A percentile compares a stretch with the other conserved stretches of the same genome.
Conservation (phyloP, 2,797 vertebrate species). For the Spinus pinus region DNA sequence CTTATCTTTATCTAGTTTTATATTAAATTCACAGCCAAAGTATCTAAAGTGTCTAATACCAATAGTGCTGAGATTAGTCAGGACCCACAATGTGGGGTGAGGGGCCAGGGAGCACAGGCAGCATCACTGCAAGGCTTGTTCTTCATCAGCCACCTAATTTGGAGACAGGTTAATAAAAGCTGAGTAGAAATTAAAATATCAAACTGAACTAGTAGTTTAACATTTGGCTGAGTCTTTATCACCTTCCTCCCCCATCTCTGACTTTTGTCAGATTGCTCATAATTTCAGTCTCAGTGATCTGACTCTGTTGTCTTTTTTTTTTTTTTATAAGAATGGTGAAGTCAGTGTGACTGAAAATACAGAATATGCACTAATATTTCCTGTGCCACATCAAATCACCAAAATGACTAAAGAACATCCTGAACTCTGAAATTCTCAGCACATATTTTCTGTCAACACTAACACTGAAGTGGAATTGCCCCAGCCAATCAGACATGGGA, state of each 20-base stretch:
- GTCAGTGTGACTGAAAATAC: conserved; percentile 66
- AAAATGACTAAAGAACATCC: conserved; percentile 58
- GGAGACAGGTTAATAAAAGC: background rate
- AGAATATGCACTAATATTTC: conserved; percentile 66
- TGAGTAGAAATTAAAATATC: conserved; percentile 41
- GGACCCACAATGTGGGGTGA: background rate
- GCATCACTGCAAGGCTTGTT: background rate
- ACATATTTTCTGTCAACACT: conserved; percentile 58
- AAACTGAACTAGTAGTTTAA: conserved; percentile 38
- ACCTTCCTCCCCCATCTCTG: conserved; percentile 62
- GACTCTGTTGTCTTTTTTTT: conserved; percentile 47
- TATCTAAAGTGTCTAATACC: accelerated
- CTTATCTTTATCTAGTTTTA: background rate
- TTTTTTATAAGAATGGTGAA: conserved; percentile 43
- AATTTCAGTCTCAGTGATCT: conserved; percentile 53
- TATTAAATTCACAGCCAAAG: background rate
- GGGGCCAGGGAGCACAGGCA: background rate
- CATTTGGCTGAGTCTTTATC: conserved; percentile 64
- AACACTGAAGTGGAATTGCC: conserved; percentile 39
- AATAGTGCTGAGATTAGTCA: background rate
- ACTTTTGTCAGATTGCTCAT: conserved; percentile 65
- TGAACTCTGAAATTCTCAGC: background rate
- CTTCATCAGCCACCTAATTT: background rate
- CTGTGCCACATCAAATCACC: conserved; percentile 59
- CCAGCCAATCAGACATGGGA: conserved; percentile 26